Base-by-base conservation (phyloP, 2,797 vertebrate species). In the Pangasius macronema region DNA sequence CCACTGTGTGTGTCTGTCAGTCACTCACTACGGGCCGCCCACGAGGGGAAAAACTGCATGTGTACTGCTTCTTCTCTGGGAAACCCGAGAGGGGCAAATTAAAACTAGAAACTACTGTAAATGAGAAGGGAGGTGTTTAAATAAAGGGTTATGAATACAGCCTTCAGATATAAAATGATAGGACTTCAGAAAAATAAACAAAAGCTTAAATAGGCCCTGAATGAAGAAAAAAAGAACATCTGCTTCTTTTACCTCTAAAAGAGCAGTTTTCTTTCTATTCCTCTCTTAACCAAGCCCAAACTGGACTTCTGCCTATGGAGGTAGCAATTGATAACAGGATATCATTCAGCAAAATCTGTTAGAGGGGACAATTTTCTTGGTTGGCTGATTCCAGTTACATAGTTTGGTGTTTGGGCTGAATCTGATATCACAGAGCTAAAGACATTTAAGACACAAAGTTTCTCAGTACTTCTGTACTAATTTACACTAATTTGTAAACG, bases 11-110 rank as follows among this genome's bases (percentile, higher is more conserved):
- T 18, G 79, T 59, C 80, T 55, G 87, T 89, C 89, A 89, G 79
- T 91, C 89, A 88, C n/a, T 88, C 83, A 36, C 51, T 82, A 86
- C 18, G 82, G 72, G 57, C 87, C 87, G 81, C 89, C 84, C 88
- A 85, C 76, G 59, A 14, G 14, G 42, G 73, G 39, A 30, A 68
- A 68, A 39, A 18, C 33, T 72, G 81, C 61, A 39, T 89, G 82
- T 81, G 75, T 68, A 39, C 33, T 33, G 75, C 14, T 79, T 65
- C 73, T 87, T 82, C 9, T 7, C 51, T 46, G 49, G 51, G 73
- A 87, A 84, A 79, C 49, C 27, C 1, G 73, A 84, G 72, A 84
- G 27, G 70, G 42, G 49, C 20, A 65, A 76, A 83, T 83, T 63
- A 49, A 46, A 84, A 86, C 5, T n/a, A 46, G 36, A 42, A 83